phyloP scores from a whole-genome alignment of 2,888 invertebrate species.

The Euplexia lucipara region DNA sequence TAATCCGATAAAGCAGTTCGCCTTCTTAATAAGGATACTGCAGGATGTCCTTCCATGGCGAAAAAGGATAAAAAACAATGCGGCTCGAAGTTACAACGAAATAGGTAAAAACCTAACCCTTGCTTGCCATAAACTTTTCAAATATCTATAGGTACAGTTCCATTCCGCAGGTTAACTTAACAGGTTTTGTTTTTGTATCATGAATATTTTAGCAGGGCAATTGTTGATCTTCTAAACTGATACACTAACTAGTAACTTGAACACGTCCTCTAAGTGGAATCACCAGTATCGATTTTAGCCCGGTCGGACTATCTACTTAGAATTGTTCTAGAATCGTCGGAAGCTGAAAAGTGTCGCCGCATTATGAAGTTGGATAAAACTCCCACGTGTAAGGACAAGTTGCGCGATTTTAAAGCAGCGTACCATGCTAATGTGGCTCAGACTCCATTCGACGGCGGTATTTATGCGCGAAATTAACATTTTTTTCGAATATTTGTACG shows the following conservation, averaged over 20 bases:
- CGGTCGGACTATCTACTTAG: constrained; percentile 18
- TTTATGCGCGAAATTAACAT: constrained; percentile 37
- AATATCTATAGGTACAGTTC: too few relatives aligned
- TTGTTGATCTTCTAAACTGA: not conserved
- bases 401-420: constrained; percentile 14
- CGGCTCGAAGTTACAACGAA: not conserved
- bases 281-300: constrained; percentile 41
- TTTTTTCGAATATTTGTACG: constrained; percentile 27
- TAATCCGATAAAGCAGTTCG: too few relatives aligned
- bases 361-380: constrained; percentile 37
- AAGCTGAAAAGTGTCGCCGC: constrained; percentile 23
- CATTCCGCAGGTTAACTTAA: too few relatives aligned
- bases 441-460: constrained; percentile 12
- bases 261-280: constrained; percentile 26
- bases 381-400: constrained; percentile 22
- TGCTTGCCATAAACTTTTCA: too few relatives aligned
- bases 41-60: too few relatives aligned
- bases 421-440: constrained; percentile 38
- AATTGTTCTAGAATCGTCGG: constrained; percentile 11
- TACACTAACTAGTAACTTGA: constrained; percentile 24
- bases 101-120: not conserved
- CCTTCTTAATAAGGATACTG: too few relatives aligned
- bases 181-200: too few relatives aligned
- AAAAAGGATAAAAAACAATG: too few relatives aligned
- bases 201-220: constrained; percentile 5